Evolutionary conservation across 2,888 invertebrate species (phyloP).

Genomic region (Epirrhoe tristata): DNA sequence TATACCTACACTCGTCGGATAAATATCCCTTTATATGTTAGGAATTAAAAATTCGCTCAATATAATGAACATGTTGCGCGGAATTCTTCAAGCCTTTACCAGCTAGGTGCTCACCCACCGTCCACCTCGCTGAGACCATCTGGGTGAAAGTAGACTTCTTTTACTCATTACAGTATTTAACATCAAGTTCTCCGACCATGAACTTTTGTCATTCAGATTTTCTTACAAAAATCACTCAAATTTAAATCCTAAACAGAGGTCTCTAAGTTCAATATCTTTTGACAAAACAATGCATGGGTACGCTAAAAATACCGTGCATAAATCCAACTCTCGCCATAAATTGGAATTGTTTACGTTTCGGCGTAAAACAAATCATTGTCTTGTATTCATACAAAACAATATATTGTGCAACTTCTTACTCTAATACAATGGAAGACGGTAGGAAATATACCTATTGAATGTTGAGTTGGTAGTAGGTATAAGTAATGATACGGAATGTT

Average conservation of each 20-base stretch:
- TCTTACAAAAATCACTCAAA: neutral
- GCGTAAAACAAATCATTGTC: slow-evolving; percentile 20
- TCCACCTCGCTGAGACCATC: too few relatives aligned
- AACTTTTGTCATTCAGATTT: neutral
- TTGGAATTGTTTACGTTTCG: slow-evolving; percentile 34
- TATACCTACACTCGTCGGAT: too few relatives aligned
- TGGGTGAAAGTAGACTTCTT: too few relatives aligned
- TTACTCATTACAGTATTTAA: neutral
- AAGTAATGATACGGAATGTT: too few relatives aligned
- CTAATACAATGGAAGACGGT: slow-evolving; percentile 9
- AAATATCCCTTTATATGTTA: too few relatives aligned
- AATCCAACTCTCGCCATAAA: slow-evolving; percentile 30
- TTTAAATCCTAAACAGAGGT: neutral
- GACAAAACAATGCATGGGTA: neutral
- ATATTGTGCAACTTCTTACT: slow-evolving; percentile 12
- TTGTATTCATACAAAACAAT: slow-evolving; percentile 11
- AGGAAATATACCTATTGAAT: neutral
- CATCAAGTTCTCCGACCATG: neutral
- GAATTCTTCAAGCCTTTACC: too few relatives aligned
- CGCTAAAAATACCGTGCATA: slow-evolving; percentile 22
- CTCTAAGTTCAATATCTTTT: neutral
- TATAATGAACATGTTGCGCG: too few relatives aligned
- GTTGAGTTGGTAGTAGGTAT: too few relatives aligned
- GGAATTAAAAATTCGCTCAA: too few relatives aligned
- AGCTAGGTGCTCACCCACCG: too few relatives aligned